These are phyloP conservation scores for Molossus molossus DNA, from an alignment of 2,797 vertebrate genomes.

Conservation along the genomic window DNA sequence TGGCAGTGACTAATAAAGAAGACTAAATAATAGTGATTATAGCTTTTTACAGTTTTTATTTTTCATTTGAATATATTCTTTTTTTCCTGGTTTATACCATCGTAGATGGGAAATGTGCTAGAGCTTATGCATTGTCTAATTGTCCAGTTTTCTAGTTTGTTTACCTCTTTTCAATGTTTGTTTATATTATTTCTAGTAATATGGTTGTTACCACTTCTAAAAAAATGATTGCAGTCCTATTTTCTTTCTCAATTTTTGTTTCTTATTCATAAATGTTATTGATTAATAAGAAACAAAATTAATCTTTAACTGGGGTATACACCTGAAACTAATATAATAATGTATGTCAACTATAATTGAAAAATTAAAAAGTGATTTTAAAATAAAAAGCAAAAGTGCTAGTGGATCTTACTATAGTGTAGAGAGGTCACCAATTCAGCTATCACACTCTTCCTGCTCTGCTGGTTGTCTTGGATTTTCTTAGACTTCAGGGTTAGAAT, in stretches of 20 bases:
- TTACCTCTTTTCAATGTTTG: slow-evolving; percentile 39
- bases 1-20: slow-evolving; percentile 52
- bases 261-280: slow-evolving; percentile 42
- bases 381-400: slow-evolving; percentile 45
- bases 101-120: not conserved
- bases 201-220: slow-evolving; percentile 19
- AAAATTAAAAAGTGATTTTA: not conserved
- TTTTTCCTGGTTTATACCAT: slow-evolving; percentile 30
- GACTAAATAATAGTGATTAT: slow-evolving; percentile 14
- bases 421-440: slow-evolving; percentile 17
- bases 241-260: slow-evolving; percentile 59
- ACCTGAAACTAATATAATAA: not conserved
- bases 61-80: slow-evolving; percentile 40
- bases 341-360: not conserved
- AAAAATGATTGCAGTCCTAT: slow-evolving; percentile 46
- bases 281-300: slow-evolving; percentile 44
- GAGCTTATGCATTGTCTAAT: not conserved
- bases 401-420: not conserved
- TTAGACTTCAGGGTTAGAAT: slow-evolving; percentile 77
- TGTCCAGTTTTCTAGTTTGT: slow-evolving; percentile 44
- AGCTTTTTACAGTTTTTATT: slow-evolving; percentile 32
- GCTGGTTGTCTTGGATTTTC: slow-evolving; percentile 81
- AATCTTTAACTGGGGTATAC: not conserved
- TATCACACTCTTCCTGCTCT: slow-evolving; percentile 69
- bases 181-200: slow-evolving; percentile 53